Base-by-base conservation (phyloP, 2,113 vertebrate species). In the Arizona elegans region DNA sequence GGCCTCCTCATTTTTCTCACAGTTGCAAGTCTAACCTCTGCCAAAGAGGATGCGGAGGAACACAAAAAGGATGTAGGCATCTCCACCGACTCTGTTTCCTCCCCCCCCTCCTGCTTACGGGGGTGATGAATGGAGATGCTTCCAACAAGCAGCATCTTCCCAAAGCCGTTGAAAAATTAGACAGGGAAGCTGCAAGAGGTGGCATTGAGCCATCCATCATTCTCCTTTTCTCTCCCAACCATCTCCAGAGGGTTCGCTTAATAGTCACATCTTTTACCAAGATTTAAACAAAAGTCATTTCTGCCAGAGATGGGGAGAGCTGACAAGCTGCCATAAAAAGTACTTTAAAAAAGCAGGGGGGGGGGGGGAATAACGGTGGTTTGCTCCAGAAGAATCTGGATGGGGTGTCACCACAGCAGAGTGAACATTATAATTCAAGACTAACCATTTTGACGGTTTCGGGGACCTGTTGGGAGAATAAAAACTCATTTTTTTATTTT, bases 261-360 rank as follows among this genome's bases (percentile, higher is more conserved):
- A 95, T 95, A 94, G 94, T 90, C 95, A 94, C 94, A 96, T 97
- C 94, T 94, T 96, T 96, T 95, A 95, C 94, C 1, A 43, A 95
- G 96, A 97, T 97, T 96, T 96, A 96, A 94, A 91, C 94, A 95
- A 95, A 95, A 95, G 96, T 93, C 95, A 93, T 90, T n/a, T 29
- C 93, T 88, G 93, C 91, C 95, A 95, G 87, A 91, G 92, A 90
- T 86, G 93, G 3, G 26, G 65, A 95, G 91, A 92, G 90, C 93
- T 94, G 95, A 93, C 93, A 92, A 81, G 89, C 91, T 91, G 91
- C 92, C 93, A 95, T 85, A 55, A 92, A 50, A 55, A 92, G 92
- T 58, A 87, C 56, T 47, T 59, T 3, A 10, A 86, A 50, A 5
- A 47, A 47, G 5, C 5, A 0, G 47, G n/a, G n/a, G n/a, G n/a